Evolutionary conservation across 2,113 vertebrate species (phyloP).

Genomic region (Perognathus longimembris): DNA sequence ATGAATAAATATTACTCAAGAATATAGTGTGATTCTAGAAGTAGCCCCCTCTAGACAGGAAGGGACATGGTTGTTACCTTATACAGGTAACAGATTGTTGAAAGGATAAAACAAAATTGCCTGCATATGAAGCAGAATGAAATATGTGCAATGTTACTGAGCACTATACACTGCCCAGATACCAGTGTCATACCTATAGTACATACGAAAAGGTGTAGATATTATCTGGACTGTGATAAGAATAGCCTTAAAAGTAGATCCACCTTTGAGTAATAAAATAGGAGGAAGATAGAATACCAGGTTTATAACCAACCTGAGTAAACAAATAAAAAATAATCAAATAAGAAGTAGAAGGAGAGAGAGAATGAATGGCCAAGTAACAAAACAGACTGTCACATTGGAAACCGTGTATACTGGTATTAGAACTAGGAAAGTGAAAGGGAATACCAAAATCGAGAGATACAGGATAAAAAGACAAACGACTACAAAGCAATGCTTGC

Average conservation of each 20-base stretch:
- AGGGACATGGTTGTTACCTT: background rate
- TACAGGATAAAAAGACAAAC: too few relatives aligned
- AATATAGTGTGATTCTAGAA: background rate
- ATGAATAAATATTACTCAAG: background rate
- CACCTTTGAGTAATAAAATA: background rate
- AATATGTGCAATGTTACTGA: background rate
- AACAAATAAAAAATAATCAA: background rate
- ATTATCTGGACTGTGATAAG: background rate
- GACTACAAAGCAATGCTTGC: too few relatives aligned
- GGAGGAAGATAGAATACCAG: background rate
- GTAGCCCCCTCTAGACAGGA: background rate
- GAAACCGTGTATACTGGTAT: too few relatives aligned
- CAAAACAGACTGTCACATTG: too few relatives aligned
- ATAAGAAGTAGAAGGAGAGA: background rate
- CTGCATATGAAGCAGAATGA: background rate
- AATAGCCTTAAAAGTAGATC: background rate
- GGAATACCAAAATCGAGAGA: too few relatives aligned
- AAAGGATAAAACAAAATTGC: too few relatives aligned
- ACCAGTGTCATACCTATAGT: accelerated
- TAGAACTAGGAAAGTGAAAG: too few relatives aligned
- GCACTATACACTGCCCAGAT: background rate
- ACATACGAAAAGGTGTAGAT: accelerated
- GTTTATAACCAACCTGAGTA: background rate
- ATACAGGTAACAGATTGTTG: too few relatives aligned
- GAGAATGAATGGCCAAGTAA: background rate